phyloP scores from a whole-genome alignment of 2,113 vertebrate species.

The Oriolus oriolus region DNA sequence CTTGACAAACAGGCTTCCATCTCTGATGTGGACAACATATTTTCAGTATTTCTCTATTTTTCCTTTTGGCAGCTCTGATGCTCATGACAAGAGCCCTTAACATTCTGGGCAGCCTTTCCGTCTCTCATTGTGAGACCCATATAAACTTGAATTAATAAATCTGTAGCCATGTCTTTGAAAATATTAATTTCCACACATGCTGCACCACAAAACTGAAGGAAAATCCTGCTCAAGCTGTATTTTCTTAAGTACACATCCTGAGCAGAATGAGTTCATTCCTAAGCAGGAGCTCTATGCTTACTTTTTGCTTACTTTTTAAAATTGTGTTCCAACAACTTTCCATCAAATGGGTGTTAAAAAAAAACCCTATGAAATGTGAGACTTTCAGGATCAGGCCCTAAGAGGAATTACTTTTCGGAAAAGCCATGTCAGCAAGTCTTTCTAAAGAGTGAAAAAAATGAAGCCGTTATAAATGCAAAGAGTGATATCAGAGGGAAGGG shows the following conservation, averaged over 20 bases:
- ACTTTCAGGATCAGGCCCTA: neutral
- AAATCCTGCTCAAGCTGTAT: neutral
- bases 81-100: neutral
- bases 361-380: neutral
- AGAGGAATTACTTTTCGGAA: neutral
- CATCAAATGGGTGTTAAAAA: neutral
- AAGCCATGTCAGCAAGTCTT: neutral
- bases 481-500: neutral
- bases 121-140: neutral
- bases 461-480: accelerated
- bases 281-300: neutral
- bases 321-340: neutral
- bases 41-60: neutral
- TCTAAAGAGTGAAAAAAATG: neutral
- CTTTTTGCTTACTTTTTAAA: neutral
- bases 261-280: neutral
- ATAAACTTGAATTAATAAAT: neutral
- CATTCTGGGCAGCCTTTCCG: neutral
- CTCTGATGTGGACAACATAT: neutral
- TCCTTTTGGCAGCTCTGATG: neutral
- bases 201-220: neutral
- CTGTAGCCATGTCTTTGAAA: neutral
- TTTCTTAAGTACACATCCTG: neutral
- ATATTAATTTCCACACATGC: neutral
- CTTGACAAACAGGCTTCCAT: neutral